Percentiles rank a stretch among this genome's conserved stretches.
phyloP scores from a whole-genome alignment of 2,113 vertebrate genomes.

The Oostethus manadensis region DNA sequence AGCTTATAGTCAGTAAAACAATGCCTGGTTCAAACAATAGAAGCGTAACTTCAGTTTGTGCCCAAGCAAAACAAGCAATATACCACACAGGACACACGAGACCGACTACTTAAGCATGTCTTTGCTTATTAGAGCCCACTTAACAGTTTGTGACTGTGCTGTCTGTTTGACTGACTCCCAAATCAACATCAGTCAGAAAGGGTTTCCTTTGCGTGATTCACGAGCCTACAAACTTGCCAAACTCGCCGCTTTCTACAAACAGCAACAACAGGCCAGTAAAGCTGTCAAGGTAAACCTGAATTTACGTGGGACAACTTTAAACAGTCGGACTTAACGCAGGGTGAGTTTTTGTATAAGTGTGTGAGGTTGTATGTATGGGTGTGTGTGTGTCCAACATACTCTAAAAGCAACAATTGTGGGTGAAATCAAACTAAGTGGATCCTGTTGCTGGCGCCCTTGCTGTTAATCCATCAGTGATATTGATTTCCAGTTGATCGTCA shows the following conservation, averaged over 20 bases:
- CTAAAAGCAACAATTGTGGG: neutral
- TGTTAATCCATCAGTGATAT: slow-evolving; percentile 56
- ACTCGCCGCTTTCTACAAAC: slow-evolving; percentile 42
- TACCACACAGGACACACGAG: neutral
- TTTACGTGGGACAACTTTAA: slow-evolving; percentile 56
- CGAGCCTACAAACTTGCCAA: slow-evolving; percentile 46
- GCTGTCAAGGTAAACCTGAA: slow-evolving; percentile 50
- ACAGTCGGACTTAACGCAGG: slow-evolving; percentile 23
- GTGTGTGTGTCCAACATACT: slow-evolving; percentile 7
- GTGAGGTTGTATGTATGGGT: neutral
- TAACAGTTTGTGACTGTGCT: slow-evolving; percentile 14
- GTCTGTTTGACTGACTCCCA: slow-evolving; percentile 29
- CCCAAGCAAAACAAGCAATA: neutral
- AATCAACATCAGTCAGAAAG: slow-evolving; percentile 43
- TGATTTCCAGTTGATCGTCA: slow-evolving; percentile 47
- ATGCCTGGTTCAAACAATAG: neutral
- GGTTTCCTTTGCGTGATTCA: slow-evolving; percentile 58
- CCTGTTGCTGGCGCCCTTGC: slow-evolving; percentile 3
- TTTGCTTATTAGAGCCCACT: slow-evolving; percentile 27
- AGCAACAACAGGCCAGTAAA: slow-evolving; percentile 67
- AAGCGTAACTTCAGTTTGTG: neutral
- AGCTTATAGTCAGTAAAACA: too few species aligned
- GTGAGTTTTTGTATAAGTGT: slow-evolving; percentile 16
- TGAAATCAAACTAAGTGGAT: slow-evolving; percentile 18
- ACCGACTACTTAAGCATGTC: slow-evolving; percentile 7